Conservation (phyloP, 92 coral and sea anemone genomes). For the Parazoanthus darwini region DNA sequence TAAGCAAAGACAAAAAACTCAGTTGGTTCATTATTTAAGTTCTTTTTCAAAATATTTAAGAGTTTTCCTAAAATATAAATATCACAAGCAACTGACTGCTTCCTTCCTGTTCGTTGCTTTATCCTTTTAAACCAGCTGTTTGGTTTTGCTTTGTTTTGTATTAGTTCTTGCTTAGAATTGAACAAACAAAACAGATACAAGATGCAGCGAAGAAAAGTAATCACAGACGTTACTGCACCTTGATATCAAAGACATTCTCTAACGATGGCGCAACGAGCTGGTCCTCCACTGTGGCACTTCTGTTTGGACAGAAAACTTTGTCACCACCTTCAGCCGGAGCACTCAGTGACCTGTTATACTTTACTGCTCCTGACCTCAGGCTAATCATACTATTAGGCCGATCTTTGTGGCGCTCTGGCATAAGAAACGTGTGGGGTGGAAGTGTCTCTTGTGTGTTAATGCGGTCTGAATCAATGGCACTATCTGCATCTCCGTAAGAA, state of each 20-base stretch:
- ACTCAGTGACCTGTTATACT: conserved; percentile 1
- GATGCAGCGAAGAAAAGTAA: too few relatives aligned
- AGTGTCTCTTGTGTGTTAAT: conserved; percentile 3
- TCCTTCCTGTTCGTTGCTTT: too few relatives aligned
- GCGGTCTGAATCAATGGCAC: conserved; percentile 44
- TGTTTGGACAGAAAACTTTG: background rate
- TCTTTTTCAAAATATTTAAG: too few relatives aligned
- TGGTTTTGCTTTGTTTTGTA: too few relatives aligned
- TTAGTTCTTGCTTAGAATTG: too few relatives aligned
- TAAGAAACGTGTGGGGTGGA: conserved; percentile 35
- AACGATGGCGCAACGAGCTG: background rate
- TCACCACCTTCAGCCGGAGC: background rate
- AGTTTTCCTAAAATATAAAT: too few relatives aligned
- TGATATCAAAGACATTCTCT: conserved; percentile 2
- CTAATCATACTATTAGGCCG: conserved; percentile 19
- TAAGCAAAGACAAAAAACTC: too few relatives aligned
- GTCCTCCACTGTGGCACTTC: conserved; percentile 4
- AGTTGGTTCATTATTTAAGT: too few relatives aligned
- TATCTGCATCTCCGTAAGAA: conserved; percentile 56
- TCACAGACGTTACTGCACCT: background rate
- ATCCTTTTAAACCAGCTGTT: too few relatives aligned
- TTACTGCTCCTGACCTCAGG: conserved; percentile 11
- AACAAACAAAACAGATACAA: too few relatives aligned
- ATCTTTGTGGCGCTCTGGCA: conserved; percentile 26
- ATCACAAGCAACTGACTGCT: too few relatives aligned